Conservation (phyloP, 2,113 vertebrate species). For the Benitochromis conjunctus region DNA sequence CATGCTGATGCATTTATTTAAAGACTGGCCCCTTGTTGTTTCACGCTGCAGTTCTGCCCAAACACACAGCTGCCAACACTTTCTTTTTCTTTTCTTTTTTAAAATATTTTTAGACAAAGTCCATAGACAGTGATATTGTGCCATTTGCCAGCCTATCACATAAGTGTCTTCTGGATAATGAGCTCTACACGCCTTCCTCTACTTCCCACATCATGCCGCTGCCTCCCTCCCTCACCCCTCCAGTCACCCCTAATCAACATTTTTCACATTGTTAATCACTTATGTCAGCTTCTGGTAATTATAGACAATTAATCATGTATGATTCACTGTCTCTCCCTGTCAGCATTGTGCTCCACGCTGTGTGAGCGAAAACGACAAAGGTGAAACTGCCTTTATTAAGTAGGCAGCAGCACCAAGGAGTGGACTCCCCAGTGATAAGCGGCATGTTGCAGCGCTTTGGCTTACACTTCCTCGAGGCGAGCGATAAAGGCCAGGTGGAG, state of each 20-base stretch:
- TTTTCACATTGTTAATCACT: constrained; percentile 58
- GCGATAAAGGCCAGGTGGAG: constrained; percentile 63
- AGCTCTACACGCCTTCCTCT: constrained; percentile 15
- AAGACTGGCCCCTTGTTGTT: neutral
- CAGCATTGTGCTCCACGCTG: constrained; percentile 2
- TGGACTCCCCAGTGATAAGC: constrained; percentile 58
- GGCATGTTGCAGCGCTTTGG: constrained; percentile 45
- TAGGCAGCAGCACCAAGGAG: constrained; percentile 38
- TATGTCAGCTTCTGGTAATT: constrained; percentile 59
- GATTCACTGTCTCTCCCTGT: constrained; percentile 36
- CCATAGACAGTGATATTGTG: neutral
- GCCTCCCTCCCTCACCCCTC: neutral
- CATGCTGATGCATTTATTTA: constrained; percentile 29
- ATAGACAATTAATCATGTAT: constrained; percentile 60
- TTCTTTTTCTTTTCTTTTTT: neutral
- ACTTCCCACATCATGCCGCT: neutral
- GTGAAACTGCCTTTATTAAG: constrained; percentile 51
- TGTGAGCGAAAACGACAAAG: constrained; percentile 28
- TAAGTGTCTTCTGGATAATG: constrained; percentile 29
- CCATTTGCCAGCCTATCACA: constrained; percentile 17
- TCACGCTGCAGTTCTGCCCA: neutral
- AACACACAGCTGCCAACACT: constrained; percentile 14
- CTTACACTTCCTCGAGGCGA: constrained; percentile 51
- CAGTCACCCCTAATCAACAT: constrained; percentile 55
- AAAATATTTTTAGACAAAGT: neutral